phyloP scores from a whole-genome alignment of 37 sponge, comb jelly and placozoan species.

The Halichondria panicea region DNA sequence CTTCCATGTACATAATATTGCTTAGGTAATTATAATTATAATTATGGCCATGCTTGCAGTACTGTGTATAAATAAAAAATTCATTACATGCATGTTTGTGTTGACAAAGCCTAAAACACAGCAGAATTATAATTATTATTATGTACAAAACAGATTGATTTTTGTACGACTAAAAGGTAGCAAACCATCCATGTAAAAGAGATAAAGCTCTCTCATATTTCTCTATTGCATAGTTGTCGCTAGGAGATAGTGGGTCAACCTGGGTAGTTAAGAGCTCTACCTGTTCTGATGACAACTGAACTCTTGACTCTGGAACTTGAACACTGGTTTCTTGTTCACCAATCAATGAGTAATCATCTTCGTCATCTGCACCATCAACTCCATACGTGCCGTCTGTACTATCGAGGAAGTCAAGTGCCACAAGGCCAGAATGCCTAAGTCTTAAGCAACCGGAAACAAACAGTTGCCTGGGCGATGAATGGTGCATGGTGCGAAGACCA shows the following conservation, averaged over 20 bases:
- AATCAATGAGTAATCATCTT: neutral
- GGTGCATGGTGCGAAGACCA: slow-evolving; percentile 29
- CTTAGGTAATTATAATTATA: too few relatives aligned
- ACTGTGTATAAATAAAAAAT: neutral
- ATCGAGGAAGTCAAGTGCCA: slow-evolving; percentile 32
- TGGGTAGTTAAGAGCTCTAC: neutral
- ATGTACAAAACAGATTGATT: neutral
- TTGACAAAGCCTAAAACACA: neutral
- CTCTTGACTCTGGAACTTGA: neutral
- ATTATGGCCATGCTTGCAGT: neutral
- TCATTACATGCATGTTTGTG: neutral
- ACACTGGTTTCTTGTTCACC: neutral
- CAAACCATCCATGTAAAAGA: too few relatives aligned
- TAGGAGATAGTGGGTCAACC: slow-evolving; percentile 7
- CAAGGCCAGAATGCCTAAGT: slow-evolving; percentile 13
- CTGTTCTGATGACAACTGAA: neutral
- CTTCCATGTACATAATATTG: too few relatives aligned
- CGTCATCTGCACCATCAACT: neutral
- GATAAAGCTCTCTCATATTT: too few relatives aligned
- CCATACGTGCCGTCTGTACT: slow-evolving; percentile 17
- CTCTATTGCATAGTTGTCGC: slow-evolving; percentile 25
- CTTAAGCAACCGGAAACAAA: slow-evolving; percentile 11
- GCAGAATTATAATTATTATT: neutral
- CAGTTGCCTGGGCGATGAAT: slow-evolving; percentile 38
- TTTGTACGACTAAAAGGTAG: too few relatives aligned